Evolutionary conservation across 23 tunicate genomes (phyloP).

Genomic region (Botrylloides violaceus): DNA sequence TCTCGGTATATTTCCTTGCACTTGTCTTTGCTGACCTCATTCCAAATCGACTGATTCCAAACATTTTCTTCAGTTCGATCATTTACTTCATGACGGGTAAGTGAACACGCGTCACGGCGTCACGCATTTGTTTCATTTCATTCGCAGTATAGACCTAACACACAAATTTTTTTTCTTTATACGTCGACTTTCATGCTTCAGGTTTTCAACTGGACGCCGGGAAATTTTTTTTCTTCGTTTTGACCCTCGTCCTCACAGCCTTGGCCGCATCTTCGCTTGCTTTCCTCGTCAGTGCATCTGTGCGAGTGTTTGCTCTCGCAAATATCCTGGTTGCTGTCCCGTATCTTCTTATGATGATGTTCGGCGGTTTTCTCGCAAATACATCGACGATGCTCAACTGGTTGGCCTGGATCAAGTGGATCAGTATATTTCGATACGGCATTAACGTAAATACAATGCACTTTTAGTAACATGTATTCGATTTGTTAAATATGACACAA

Average conservation of each 20-base stretch:
- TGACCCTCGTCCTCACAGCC: constrained; percentile 54
- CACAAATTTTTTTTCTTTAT: not conserved
- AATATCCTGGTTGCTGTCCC: constrained; percentile 71
- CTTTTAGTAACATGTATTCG: not conserved
- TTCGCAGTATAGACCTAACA: not conserved
- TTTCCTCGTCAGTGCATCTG: constrained; percentile 82
- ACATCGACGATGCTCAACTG: constrained; percentile 55
- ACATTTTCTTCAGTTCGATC: constrained; percentile 40
- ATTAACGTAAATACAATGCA: constrained; percentile 48
- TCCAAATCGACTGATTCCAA: constrained; percentile 82
- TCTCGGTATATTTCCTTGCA: constrained; percentile 75
- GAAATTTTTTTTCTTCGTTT: constrained; percentile 65
- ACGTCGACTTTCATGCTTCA: constrained; percentile 17
- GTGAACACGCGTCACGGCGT: not conserved
- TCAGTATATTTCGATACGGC: constrained; percentile 87
- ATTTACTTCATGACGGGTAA: constrained; percentile 93
- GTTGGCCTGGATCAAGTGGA: constrained; percentile 87
- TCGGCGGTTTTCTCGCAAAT: constrained; percentile 86
- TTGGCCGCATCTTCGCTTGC: constrained; percentile 66
- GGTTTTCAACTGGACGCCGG: constrained; percentile 69
- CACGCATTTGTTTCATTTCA: not conserved
- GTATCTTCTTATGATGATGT: constrained; percentile 77
- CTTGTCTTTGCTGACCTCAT: constrained; percentile 80
- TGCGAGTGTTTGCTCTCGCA: constrained; percentile 75
- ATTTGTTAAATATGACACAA: not conserved